Evolutionary conservation across 2,113 vertebrate genomes (phyloP), one percentile per base, ranked within the genome.

Genomic region (Rhineura floridana): DNA sequence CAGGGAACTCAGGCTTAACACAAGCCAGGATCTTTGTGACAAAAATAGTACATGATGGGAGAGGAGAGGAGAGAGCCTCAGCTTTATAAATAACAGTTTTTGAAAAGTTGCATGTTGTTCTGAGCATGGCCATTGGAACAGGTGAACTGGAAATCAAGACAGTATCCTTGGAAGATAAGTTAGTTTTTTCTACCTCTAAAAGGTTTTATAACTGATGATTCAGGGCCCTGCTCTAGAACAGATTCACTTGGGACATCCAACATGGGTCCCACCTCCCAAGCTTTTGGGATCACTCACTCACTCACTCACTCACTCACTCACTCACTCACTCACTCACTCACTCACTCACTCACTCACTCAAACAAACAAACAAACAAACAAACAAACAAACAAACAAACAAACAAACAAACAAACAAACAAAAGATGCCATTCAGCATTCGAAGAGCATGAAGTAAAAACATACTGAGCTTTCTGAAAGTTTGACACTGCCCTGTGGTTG

Each of bases 401-500:
- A n/a, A n/a, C n/a, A n/a, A n/a, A n/a, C n/a, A n/a, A n/a, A n/a
- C n/a, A n/a, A n/a, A n/a, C n/a, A n/a, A n/a, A 59, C 15, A 59
- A 59, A 59, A 59, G 52, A 21, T 59, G 55, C 55, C 55, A 1
- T 2, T 89, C 0, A 81, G 10, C 1, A 0, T 28, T n/a, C 55
- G 33, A 48, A 42, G 2, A 91, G 36, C 44, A 2, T 6, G 10
- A 1, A 0, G 36, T 25, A 76, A 33, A 79, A 84, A 89, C 95
- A 0, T 92, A 97, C 97, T 0, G 0, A 48, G 88, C 1, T 1
- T 0, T 0, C 0, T 0, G 6, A 89, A 99, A 99, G 85, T 96
- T 96, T 0, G 0, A 0, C 6, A 95, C 0, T 0, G 97, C 15
- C 0, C 0, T 1, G 87, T 99, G 97, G 0, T 96, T 0, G 0